Evolutionary conservation across 2,888 invertebrate species (phyloP).

Genomic region (Brachylomia viminalis): DNA sequence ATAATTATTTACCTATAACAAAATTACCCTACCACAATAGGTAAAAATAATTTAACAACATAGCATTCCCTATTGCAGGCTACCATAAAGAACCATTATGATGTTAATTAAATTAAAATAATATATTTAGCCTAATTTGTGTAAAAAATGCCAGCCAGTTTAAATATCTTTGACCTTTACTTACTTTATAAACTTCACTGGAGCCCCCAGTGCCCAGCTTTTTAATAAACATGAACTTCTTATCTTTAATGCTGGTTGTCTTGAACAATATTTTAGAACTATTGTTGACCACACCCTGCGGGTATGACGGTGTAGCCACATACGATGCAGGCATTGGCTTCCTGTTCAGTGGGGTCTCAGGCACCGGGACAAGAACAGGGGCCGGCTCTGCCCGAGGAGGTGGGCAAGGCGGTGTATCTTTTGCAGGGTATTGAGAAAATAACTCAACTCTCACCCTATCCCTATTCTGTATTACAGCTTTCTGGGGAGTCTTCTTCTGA

Average conservation of each 20-base stretch:
- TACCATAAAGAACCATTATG: not conserved
- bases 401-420: conserved; percentile 67
- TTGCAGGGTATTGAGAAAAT: conserved; percentile 75
- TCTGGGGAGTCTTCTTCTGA: conserved; percentile 79
- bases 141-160: not conserved
- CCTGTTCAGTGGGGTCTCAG: conserved; percentile 81
- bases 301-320: conserved; percentile 86
- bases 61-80: not conserved
- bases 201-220: conserved; percentile 97
- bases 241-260: conserved; percentile 92
- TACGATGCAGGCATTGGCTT: conserved; percentile 78
- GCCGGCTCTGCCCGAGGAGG: conserved; percentile 50
- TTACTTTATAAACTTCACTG: conserved; percentile 94
- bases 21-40: too few species aligned
- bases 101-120: not conserved
- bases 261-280: conserved; percentile 84
- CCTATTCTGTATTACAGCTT: conserved; percentile 75
- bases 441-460: conserved; percentile 85
- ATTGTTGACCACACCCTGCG: conserved; percentile 79
- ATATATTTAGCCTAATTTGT: not conserved
- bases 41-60: too few species aligned
- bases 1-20: too few species aligned
- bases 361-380: conserved; percentile 68
- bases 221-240: conserved; percentile 93
- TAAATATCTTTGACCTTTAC: not conserved